Base-by-base conservation (phyloP, 2,888 invertebrate species). In the Latrodectus hesperus region DNA sequence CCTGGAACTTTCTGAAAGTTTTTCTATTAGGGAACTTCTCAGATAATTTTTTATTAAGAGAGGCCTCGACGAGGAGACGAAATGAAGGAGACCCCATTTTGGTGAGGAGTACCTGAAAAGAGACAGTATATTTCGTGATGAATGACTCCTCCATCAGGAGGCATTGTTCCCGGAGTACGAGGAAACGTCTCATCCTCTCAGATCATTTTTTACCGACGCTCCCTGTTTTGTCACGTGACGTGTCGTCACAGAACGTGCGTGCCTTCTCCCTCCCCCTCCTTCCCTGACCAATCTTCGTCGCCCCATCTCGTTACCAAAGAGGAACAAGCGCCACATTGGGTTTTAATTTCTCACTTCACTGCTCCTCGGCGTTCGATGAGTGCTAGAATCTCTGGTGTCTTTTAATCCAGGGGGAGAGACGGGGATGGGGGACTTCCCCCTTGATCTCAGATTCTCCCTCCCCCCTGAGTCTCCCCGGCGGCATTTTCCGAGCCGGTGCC, bases 271-370 rank as follows among this genome's bases (percentile, higher is more conserved):
- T n/a, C 26, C 60, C 68, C 38, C 71, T 52, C 71, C 60, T 64
- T 51, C 52, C 38, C 70, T 9, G 17, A 38, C 38, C 38, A 38
- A n/a, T 60, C 51, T 53, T 65, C 75, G 67, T 82, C 75, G 52
- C 77, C 77, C 79, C 84, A 79, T 84, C 88, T 88, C 88, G 88
- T 88, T 88, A 88, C 88, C 76, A 74, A 79, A 75, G 78, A 84
- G 71, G 80, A 76, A 78, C 87, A 81, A 83, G 88, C 84, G 88
- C 75, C 88, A 84, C 88, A 84, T 88, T 78, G 89, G 89, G 84
- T 89, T 89, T 89, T 89, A 89, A 89, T 89, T 89, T 89, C 86
- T 83, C 89, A 89, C 83, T 86, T 79, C 89, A 86, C 71, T 89
- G 89, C 64, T 53, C 78, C 80, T 68, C 76, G 22, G 76, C 80